Base-by-base conservation (phyloP, 2,888 invertebrate species). In the Limnephilus lunatus region DNA sequence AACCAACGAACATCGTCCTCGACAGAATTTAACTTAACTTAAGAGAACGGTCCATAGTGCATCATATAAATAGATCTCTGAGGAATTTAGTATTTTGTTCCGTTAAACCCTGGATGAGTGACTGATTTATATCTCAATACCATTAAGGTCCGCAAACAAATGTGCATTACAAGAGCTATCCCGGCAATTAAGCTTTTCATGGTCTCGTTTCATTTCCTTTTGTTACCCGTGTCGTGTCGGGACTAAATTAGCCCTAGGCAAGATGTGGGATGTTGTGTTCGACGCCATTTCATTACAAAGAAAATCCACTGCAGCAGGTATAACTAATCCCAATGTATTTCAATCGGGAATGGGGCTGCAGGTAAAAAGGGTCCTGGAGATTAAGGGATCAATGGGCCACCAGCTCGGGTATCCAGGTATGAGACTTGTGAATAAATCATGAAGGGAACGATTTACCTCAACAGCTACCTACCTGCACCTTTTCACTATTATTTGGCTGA, bases 261-360 rank as follows among this genome's bases (percentile, higher is more conserved):
- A 89, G 88, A 14, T 15, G 32, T 35, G 32, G 87, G 87, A 32
- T 68, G 30, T n/a, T 39, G 80, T 89, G 35, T 89, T 48, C n/a
- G 68, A 80, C 39, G 81, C 80, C 80, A 89, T 80, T 81, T 89
- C 88, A 89, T 80, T 39, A 89, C 88, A 35, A 89, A 80, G 81
- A 48, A 44, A 39, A 86, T 48, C n/a, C 86, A 31, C 12, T 80
- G 80, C 80, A 3, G 25, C 80, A 80, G 88, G 68, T 80, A 88
- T 86, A 30, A 89, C 80, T 89, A 89, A 89, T 89, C 80, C 81
- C n/a, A 19, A 88, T 11, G 53, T 19, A 32, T 31, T 87, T 48
- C n/a, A 4, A 88, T 32, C 68, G 35, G 68, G 39, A 31, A 15
- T 15, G 48, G 88, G n/a, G 88, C 31, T 80, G 80, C 88, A 89